Base-by-base conservation (phyloP, 1,140 invertebrate genomes). In the Drosophila gunungcola region DNA sequence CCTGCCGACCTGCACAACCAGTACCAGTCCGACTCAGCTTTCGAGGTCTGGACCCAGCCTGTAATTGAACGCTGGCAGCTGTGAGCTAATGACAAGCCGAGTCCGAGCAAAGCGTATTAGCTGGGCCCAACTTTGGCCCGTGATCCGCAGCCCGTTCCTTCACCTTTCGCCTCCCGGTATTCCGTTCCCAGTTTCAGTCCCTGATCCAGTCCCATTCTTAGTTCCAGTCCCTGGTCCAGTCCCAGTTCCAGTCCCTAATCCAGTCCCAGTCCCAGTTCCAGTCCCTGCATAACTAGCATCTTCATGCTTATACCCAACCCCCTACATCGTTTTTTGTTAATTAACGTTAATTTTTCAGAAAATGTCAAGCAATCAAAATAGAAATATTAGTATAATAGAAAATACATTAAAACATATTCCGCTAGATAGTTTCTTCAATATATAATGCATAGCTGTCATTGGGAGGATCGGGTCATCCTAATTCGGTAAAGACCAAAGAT, bases 61-160 rank as follows among this genome's bases (percentile, higher is more conserved):
- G 63, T 86, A 85, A 85, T 85, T 85, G 81, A 85, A 79, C 74
- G 81, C 82, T 81, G 81, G 81, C 81, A 86, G 81, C 82, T 85
- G 81, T 78, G 78, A 84, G 81, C 81, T 84, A 84, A 84, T 84
- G 81, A 84, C 81, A 84, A 85, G 81, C 57, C 57, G 46, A 80
- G 77, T 85, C 81, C 77, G 80, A 84, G 81, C 81, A 80, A 48
- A 67, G 62, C 60, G 67, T 63, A 65, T 74, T 80, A 82, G 75
- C 74, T 74, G 72, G 49, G 34, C 34, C 51, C 46, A 65, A 51
- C 65, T 55, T 64, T 65, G 53, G 60, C 70, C 54, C 54, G 69
- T 60, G 54, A 57, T 43, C 29, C 51, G 52, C 11, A 38, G 16
- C 13, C 38, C 46, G 9, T 12, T 21, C 29, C 29, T 32, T 32